Evolutionary conservation across 2,113 vertebrate species (phyloP), one percentile per base, ranked within the genome.

Genomic region (Syngnathus typhle): DNA sequence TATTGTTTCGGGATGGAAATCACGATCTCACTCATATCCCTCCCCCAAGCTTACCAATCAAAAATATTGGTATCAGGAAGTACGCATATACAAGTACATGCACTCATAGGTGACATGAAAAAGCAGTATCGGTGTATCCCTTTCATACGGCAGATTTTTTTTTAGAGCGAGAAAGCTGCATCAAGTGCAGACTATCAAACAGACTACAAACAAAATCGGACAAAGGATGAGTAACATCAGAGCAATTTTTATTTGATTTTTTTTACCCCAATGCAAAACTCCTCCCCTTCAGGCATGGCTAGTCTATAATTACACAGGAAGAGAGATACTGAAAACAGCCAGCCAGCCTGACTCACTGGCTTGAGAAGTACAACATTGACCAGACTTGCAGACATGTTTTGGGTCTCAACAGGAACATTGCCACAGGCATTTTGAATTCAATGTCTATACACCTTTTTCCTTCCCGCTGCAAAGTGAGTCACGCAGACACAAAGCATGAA

Each of bases 271-370:
- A 71, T 82, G 65, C 74, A 82, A 73, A 76, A 80, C 76, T 85
- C 77, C 78, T 75, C 81, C 80, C 86, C 87, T 84, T 88, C 82
- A 78, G 88, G 81, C 80, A 80, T 59, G 82, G 79, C 78, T 74
- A 79, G 82, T 81, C 87, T 90, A 87, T 90, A 91, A 92, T 92
- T 92, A 91, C 80, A 85, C 81, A 86, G 83, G 82, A 87, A 89
- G 81, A 89, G 81, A 90, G 81, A 87, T 78, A 79, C 81, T 86
- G 83, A 84, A 87, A 88, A 85, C 81, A 85, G 87, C 80, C 85
- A 87, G 79, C 70, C 82, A 78, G 72, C 81, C 78, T 92, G 90
- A 92, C 81, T 92, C 91, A 91, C 65, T 66, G 68, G 72, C 85
- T 82, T 76, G 75, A 81, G 75, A 75, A 84, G 63, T 56, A 76